Conservation (phyloP, 2,113 vertebrate genomes). For the Piprites chloris region DNA sequence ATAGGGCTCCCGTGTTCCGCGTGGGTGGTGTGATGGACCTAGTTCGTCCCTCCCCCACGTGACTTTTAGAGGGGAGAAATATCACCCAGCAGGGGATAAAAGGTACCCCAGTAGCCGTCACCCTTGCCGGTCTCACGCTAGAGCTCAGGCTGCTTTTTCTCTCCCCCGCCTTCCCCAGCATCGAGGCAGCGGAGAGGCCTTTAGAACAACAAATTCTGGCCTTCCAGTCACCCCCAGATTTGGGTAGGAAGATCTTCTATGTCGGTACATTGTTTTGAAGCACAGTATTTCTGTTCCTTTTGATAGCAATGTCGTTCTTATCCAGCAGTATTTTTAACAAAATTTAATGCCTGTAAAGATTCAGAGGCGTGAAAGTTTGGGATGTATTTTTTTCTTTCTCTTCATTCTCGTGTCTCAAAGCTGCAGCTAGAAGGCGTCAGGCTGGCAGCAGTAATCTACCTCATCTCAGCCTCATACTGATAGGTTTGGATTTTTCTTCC, state of each 20-base stretch:
- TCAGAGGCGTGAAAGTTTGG: neutral
- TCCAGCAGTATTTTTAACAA: neutral
- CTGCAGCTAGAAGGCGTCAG: conserved; percentile 5
- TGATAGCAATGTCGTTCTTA: neutral
- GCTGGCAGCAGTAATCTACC: neutral
- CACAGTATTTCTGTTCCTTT: neutral
- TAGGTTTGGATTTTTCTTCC: neutral
- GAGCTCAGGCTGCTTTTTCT: neutral
- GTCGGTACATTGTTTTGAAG: neutral
- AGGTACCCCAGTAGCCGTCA: neutral
- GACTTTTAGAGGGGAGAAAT: neutral
- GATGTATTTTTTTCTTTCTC: neutral
- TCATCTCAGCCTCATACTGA: neutral
- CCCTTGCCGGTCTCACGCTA: neutral
- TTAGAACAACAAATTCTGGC: neutral
- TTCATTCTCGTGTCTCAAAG: neutral
- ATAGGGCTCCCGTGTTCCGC: neutral
- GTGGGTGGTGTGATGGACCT: neutral
- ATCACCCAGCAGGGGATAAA: neutral
- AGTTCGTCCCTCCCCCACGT: neutral
- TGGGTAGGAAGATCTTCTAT: neutral
- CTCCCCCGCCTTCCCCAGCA: neutral
- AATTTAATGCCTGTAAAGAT: neutral
- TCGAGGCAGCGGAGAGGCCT: neutral
- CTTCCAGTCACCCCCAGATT: neutral